Conservation (phyloP, 2,888 invertebrate genomes). For the Phalangium opilio region DNA sequence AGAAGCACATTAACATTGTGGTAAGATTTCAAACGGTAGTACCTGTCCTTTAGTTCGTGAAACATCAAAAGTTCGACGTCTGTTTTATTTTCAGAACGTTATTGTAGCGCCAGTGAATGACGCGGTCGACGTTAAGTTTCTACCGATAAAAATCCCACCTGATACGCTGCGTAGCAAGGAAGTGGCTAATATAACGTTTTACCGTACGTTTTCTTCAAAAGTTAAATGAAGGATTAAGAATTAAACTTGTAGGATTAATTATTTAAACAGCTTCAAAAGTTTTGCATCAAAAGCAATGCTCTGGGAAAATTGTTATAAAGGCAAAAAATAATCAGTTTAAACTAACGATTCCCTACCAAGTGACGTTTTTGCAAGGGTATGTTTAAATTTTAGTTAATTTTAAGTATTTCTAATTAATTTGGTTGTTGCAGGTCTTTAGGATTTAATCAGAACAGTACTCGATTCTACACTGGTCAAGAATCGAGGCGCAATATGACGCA, state of each 20-base stretch:
- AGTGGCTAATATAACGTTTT: conserved; percentile 50
- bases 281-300: conserved; percentile 30
- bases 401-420: too few relatives aligned
- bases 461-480: conserved; percentile 31
- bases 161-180: conserved; percentile 43
- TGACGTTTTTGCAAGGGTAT: conserved; percentile 35
- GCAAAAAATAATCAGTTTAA: conserved; percentile 36
- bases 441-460: conserved; percentile 31
- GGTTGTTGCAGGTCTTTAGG: conserved; percentile 30
- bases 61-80: too few relatives aligned
- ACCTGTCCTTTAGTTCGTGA: too few relatives aligned
- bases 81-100: conserved; percentile 32
- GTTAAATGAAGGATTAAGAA: too few relatives aligned
- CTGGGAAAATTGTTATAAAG: conserved; percentile 36
- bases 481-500: conserved; percentile 24
- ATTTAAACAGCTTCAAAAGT: conserved; percentile 31
- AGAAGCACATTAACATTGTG: conserved; percentile 49
- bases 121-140: conserved; percentile 48
- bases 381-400: too few relatives aligned
- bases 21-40: conserved; percentile 32
- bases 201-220: conserved; percentile 40
- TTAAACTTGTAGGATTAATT: too few relatives aligned
- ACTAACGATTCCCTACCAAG: conserved; percentile 49
- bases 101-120: conserved; percentile 45
- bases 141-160: conserved; percentile 47